These are phyloP conservation scores for Hepsetus odoe DNA, from an alignment of 2,113 vertebrate species.

Conservation along the genomic window DNA sequence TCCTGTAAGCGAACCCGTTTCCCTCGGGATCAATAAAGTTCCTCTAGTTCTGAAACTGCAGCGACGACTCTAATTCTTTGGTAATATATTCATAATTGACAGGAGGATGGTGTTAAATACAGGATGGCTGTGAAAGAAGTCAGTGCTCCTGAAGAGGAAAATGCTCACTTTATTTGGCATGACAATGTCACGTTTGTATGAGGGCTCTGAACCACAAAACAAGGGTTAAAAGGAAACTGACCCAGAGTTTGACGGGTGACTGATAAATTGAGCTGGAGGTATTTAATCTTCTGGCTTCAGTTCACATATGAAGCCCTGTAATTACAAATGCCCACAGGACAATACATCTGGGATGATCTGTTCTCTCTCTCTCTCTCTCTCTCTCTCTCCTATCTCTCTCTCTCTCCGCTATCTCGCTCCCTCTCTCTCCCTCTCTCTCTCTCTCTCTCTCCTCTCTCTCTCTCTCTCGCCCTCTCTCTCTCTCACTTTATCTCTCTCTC, in stretches of 20 bases:
- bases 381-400: too few relatives aligned
- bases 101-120: neutral
- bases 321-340: conserved; percentile 77
- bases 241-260: conserved; percentile 78
- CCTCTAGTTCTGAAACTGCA: too few relatives aligned
- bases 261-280: conserved; percentile 80
- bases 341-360: conserved; percentile 69
- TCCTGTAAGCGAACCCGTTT: too few relatives aligned
- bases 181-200: conserved; percentile 77
- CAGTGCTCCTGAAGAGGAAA: neutral
- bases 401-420: too few relatives aligned
- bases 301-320: conserved; percentile 81
- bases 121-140: neutral
- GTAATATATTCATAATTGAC: neutral
- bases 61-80: neutral
- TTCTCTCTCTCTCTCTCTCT: conserved; percentile 10
- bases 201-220: conserved; percentile 83
- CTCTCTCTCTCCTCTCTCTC: neutral
- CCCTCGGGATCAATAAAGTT: too few relatives aligned
- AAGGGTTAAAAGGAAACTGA: conserved; percentile 85
- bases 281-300: conserved; percentile 82
- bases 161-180: conserved; percentile 70
- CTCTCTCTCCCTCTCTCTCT: neutral
- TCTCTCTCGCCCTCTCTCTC: neutral
- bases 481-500: neutral